Percentiles rank a stretch among this genome's conserved stretches.
These are phyloP conservation scores for Ischnura elegans DNA, from an alignment of 2,888 invertebrate species.

Conservation along the genomic window DNA sequence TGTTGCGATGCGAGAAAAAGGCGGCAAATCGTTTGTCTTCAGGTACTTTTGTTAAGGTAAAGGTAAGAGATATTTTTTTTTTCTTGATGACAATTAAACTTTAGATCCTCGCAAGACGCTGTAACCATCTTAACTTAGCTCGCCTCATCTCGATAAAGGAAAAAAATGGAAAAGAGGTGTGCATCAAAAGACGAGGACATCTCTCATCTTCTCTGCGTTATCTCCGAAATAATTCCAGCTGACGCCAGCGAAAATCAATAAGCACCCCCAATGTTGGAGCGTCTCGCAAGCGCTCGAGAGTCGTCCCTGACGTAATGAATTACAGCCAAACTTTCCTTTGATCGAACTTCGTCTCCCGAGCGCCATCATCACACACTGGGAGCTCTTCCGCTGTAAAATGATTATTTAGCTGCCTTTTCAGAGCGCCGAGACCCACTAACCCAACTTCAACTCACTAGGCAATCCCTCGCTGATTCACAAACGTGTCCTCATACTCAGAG, in stretches of 20 bases:
- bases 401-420: background rate
- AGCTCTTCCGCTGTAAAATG: background rate
- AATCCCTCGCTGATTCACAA: background rate
- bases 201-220: background rate
- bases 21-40: too few relatives aligned
- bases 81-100: too few relatives aligned
- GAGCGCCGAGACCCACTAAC: background rate
- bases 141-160: background rate
- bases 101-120: background rate
- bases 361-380: background rate
- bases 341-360: background rate
- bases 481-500: background rate
- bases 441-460: background rate
- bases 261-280: background rate
- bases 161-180: background rate
- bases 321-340: background rate
- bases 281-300: background rate
- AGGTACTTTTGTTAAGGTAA: too few relatives aligned
- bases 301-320: constrained; percentile 4
- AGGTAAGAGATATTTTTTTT: too few relatives aligned
- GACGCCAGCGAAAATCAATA: background rate
- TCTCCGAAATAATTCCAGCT: background rate
- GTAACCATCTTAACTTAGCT: background rate
- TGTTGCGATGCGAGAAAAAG: too few relatives aligned
- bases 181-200: background rate